These are phyloP conservation scores for Hapalemur alaotrensis DNA, from an alignment of 2,797 vertebrate genomes.

Conservation along the genomic window DNA sequence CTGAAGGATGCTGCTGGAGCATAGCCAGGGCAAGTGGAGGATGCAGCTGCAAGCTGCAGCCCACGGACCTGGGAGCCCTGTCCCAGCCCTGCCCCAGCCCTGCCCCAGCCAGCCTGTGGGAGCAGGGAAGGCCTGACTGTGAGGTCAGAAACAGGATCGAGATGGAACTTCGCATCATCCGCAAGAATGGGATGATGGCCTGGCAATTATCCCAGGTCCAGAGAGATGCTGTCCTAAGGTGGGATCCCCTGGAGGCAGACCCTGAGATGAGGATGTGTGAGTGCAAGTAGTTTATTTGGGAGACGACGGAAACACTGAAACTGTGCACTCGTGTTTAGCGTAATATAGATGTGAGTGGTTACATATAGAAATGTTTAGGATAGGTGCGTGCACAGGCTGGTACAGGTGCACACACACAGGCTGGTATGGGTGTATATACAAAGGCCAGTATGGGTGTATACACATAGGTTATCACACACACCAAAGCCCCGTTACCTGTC, in stretches of 20 bases:
- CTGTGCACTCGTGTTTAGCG: too few species aligned
- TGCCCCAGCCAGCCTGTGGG: background rate
- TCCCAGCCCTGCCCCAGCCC: too few species aligned
- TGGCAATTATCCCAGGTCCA: too few species aligned
- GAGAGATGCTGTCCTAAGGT: background rate
- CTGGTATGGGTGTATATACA: background rate
- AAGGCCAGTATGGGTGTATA: background rate
- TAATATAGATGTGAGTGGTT: too few species aligned
- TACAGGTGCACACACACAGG: fast-evolving
- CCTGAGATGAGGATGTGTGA: background rate
- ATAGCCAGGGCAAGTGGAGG: fast-evolving
- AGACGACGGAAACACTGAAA: fast-evolving
- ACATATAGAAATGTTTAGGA: too few species aligned
- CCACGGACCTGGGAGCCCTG: fast-evolving
- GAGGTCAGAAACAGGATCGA: background rate
- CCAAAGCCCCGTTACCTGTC: background rate
- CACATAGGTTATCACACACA: background rate
- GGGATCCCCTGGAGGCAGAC: background rate
- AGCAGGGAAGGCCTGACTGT: fast-evolving
- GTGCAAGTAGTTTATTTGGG: too few species aligned
- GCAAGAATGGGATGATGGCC: background rate
- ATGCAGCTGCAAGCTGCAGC: too few species aligned
- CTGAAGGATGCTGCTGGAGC: background rate
- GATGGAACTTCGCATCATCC: too few species aligned
- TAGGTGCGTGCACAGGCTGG: fast-evolving